Evolutionary conservation across 2,888 invertebrate genomes (phyloP).

Genomic region (Mayetiola destructor): DNA sequence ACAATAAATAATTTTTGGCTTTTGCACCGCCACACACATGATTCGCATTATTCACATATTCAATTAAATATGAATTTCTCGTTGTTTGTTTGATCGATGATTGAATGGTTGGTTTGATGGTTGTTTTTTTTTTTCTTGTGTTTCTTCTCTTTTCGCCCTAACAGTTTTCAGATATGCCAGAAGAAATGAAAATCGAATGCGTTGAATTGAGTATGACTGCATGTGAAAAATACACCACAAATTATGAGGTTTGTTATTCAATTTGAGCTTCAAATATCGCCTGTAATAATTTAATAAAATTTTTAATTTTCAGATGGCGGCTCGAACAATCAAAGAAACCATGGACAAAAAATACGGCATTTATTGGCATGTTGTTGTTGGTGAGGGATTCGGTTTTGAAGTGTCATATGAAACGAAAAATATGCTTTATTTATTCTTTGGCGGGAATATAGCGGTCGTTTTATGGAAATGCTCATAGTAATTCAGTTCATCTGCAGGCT

Average conservation of each 20-base stretch:
- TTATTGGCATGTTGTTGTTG: slow-evolving; percentile 89
- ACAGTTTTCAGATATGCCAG: slow-evolving; percentile 87
- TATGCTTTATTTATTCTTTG: slow-evolving; percentile 78
- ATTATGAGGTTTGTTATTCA: slow-evolving; percentile 56
- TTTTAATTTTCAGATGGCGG: slow-evolving; percentile 48
- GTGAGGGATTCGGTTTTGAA: slow-evolving; percentile 89
- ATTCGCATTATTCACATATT: neutral
- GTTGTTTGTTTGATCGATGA: neutral
- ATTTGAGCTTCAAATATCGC: neutral
- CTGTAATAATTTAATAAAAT: slow-evolving; percentile 12
- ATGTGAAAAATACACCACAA: slow-evolving; percentile 76
- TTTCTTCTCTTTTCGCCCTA: slow-evolving; percentile 22
- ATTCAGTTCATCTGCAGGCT: no score
- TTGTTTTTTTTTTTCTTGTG: slow-evolving; percentile 1
- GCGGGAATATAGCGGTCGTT: slow-evolving; percentile 75
- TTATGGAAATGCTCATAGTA: slow-evolving; percentile 76
- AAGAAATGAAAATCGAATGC: slow-evolving; percentile 81
- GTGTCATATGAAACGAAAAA: slow-evolving; percentile 81
- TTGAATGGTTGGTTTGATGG: neutral
- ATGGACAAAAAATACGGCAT: slow-evolving; percentile 94
- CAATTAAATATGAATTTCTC: neutral
- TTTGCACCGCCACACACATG: neutral
- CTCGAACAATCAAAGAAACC: slow-evolving; percentile 84
- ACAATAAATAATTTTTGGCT: neutral
- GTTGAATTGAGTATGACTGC: slow-evolving; percentile 85